Evolutionary conservation across 2,888 invertebrate genomes (phyloP).

Genomic region (Microplitis manilae): DNA sequence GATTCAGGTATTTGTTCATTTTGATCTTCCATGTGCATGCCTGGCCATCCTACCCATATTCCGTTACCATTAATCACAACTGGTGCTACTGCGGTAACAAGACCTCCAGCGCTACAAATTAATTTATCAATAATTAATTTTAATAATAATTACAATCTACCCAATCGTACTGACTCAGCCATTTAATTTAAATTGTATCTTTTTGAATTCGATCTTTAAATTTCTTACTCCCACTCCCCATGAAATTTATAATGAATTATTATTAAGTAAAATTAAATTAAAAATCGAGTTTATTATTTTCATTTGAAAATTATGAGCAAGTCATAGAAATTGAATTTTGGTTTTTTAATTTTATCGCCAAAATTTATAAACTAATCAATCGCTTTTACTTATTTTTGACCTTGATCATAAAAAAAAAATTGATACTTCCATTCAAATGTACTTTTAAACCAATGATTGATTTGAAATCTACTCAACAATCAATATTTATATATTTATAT

Average conservation of each 20-base stretch:
- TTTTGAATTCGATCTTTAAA: neutral
- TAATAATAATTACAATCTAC: slow-evolving; percentile 4
- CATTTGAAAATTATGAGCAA: neutral
- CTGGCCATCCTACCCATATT: slow-evolving; percentile 94
- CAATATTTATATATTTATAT: too few relatives aligned
- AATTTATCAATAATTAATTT: neutral
- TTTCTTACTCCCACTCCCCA: too few relatives aligned
- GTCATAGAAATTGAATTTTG: neutral
- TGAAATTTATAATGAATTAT: neutral
- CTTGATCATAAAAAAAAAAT: too few relatives aligned
- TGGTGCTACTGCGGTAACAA: slow-evolving; percentile 92
- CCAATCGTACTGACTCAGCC: too few relatives aligned
- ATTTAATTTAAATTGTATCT: too few relatives aligned
- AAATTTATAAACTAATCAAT: neutral
- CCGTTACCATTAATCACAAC: slow-evolving; percentile 89
- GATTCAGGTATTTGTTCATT: slow-evolving; percentile 89
- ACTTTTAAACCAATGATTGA: too few relatives aligned
- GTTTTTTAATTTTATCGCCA: neutral
- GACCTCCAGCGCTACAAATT: slow-evolving; percentile 84
- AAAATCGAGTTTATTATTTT: neutral
- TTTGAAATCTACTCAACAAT: too few relatives aligned
- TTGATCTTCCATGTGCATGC: slow-evolving; percentile 84
- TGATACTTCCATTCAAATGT: too few relatives aligned
- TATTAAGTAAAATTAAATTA: neutral
- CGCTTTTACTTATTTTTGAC: too few relatives aligned